Percentiles rank a stretch among this genome's conserved stretches.
These are phyloP conservation scores for Oreochromis tanganicae DNA, from an alignment of 2,113 vertebrate genomes.

Conservation along the genomic window DNA sequence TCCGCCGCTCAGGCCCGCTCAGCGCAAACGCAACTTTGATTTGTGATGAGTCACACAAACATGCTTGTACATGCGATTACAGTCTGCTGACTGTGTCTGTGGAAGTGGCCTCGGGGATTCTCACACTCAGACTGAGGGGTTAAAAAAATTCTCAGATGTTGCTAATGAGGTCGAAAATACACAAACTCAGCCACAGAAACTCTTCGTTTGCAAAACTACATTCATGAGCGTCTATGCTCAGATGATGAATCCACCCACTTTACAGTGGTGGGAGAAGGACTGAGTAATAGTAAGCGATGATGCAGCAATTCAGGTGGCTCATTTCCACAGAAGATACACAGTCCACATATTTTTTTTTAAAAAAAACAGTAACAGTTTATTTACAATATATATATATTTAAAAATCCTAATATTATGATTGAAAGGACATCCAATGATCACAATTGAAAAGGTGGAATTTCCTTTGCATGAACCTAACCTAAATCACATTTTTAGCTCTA, in stretches of 20 bases:
- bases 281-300: not conserved
- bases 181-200: not conserved
- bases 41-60: constrained; percentile 62
- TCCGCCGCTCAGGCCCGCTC: not conserved
- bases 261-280: not conserved
- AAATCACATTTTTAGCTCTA: not conserved
- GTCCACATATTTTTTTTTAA: not conserved
- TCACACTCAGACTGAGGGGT: not conserved
- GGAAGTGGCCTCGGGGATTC: constrained; percentile 38
- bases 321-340: not conserved
- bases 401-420: not conserved
- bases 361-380: not conserved
- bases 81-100: constrained; percentile 56
- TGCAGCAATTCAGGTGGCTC: not conserved
- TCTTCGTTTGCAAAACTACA: not conserved
- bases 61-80: constrained; percentile 56
- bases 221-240: not conserved
- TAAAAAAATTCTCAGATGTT: constrained; percentile 28
- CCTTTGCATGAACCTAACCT: not conserved
- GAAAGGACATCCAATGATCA: not conserved
- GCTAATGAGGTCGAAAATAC: constrained; percentile 16
- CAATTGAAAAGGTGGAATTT: not conserved
- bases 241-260: not conserved
- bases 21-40: constrained; percentile 49
- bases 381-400: no score